Conservation (phyloP, 1,140 invertebrate genomes). For the Helicoverpa armigera region DNA sequence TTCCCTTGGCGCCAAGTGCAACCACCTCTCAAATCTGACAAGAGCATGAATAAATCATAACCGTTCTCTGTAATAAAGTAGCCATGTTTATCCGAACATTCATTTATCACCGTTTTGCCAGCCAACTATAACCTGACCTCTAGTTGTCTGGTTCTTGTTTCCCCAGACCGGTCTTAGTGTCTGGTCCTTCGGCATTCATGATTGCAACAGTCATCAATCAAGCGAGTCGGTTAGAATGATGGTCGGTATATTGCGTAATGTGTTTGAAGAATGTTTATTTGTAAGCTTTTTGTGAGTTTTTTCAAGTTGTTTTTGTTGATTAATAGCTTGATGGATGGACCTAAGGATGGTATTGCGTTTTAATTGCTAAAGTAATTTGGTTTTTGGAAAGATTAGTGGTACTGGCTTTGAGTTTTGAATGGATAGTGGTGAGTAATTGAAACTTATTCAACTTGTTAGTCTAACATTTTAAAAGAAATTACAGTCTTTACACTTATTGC, state of each 20-base stretch:
- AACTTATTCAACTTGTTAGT: neutral
- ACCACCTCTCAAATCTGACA: slow-evolving; percentile 73
- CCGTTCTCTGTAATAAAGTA: slow-evolving; percentile 80
- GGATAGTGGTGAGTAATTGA: neutral
- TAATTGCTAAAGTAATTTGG: slow-evolving; percentile 45
- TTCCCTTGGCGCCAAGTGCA: slow-evolving; percentile 61
- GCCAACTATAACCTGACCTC: slow-evolving; percentile 63
- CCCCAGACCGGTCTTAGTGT: slow-evolving; percentile 45
- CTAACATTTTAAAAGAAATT: too few species aligned
- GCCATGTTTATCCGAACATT: slow-evolving; percentile 75
- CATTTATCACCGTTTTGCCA: slow-evolving; percentile 76
- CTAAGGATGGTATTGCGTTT: slow-evolving; percentile 37
- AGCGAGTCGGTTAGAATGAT: slow-evolving; percentile 66
- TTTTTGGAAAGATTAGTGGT: neutral
- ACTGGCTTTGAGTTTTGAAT: neutral
- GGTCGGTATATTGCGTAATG: slow-evolving; percentile 70
- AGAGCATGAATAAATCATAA: slow-evolving; percentile 83
- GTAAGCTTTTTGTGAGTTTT: slow-evolving; percentile 59
- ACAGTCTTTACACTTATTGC: too few species aligned
- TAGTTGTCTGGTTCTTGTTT: slow-evolving; percentile 6
- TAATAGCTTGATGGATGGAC: slow-evolving; percentile 56
- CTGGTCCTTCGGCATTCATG: slow-evolving; percentile 60
- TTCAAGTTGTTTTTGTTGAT: slow-evolving; percentile 55
- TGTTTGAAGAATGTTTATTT: slow-evolving; percentile 70
- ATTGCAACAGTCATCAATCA: slow-evolving; percentile 73